These are phyloP conservation scores for Malurus splendens DNA, from an alignment of 2,797 vertebrate genomes.

Conservation along the genomic window DNA sequence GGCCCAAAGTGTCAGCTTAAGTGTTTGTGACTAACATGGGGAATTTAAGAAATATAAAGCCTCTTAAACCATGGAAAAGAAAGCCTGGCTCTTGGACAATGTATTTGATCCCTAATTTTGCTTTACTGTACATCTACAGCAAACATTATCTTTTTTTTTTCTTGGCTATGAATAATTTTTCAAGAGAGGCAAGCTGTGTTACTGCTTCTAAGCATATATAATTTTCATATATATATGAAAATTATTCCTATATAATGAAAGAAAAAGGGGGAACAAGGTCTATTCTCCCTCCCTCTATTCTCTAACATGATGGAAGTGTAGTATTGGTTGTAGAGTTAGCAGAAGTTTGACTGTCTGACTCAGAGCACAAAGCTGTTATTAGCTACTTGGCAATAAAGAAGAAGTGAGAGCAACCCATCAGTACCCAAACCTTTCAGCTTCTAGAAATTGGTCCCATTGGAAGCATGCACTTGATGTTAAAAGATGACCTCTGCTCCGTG, in stretches of 20 bases:
- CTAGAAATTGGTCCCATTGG: slow-evolving; percentile 15
- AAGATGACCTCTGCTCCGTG: neutral
- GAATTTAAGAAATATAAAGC: slow-evolving; percentile 21
- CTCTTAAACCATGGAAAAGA: neutral
- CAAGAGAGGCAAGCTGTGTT: neutral
- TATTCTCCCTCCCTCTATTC: neutral
- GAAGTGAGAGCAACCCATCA: neutral
- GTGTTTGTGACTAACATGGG: slow-evolving; percentile 1
- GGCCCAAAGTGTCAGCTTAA: slow-evolving; percentile 4
- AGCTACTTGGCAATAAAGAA: neutral
- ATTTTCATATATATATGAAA: no score
- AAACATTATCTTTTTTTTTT: neutral
- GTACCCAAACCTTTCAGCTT: neutral
- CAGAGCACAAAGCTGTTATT: neutral
- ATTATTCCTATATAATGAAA: neutral
- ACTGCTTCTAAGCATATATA: neutral
- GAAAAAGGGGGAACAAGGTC: neutral
- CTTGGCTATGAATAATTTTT: neutral
- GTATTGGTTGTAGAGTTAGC: neutral
- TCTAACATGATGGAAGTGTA: neutral
- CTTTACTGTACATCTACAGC: neutral
- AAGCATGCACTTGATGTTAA: neutral
- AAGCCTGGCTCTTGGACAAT: neutral
- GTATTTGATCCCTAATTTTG: neutral
- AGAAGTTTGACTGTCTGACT: neutral